Conservation (phyloP, 2,797 vertebrate species). For the Bradypus variegatus region DNA sequence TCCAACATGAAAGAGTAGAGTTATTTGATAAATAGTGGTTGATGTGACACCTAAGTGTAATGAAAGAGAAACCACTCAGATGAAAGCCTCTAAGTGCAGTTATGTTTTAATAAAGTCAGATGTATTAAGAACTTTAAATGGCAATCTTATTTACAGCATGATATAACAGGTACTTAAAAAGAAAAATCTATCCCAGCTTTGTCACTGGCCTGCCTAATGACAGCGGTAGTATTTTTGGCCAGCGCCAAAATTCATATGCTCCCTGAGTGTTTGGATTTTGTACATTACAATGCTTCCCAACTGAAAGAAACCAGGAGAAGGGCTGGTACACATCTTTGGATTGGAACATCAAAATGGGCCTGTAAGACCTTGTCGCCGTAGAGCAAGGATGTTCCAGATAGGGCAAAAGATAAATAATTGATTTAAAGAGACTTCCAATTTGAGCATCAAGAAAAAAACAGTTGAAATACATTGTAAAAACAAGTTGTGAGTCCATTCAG, state of each 20-base stretch:
- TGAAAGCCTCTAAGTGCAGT: not conserved
- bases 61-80: not conserved
- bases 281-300: not conserved
- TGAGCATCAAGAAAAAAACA: not conserved
- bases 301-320: not conserved
- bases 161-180: not conserved
- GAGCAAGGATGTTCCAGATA: not conserved
- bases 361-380: not conserved
- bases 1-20: too few relatives aligned
- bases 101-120: not conserved
- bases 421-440: not conserved
- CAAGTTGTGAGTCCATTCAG: too few relatives aligned
- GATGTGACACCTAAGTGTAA: rapidly evolving
- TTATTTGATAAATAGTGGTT: not conserved
- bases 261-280: too few relatives aligned
- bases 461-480: not conserved
- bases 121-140: not conserved
- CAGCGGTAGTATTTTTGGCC: not conserved
- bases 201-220: not conserved
- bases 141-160: not conserved
- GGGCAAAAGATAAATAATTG: too few relatives aligned
- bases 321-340: not conserved
- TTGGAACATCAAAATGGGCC: not conserved
- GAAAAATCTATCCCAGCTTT: not conserved
- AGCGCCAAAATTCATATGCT: not conserved